phyloP scores from a whole-genome alignment of 2,888 invertebrate species.

The Oscheius sp. region DNA sequence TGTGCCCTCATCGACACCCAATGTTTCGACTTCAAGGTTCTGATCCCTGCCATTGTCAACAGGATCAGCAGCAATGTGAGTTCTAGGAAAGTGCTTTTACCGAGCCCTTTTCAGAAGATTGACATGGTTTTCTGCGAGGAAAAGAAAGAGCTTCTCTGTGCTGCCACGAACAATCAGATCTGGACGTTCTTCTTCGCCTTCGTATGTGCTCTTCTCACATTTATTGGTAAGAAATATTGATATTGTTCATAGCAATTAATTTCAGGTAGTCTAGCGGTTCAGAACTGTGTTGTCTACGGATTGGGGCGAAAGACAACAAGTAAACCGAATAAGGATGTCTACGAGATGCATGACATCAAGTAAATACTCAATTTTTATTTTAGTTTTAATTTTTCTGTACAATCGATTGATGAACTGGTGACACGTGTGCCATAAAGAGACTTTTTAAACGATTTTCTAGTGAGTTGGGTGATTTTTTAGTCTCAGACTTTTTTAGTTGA shows the following conservation, averaged over 20 bases:
- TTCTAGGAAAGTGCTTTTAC: not conserved
- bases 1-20: conserved; percentile 45
- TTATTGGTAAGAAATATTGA: conserved; percentile 26
- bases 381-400: no score
- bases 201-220: conserved; percentile 22
- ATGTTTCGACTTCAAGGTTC: conserved; percentile 50
- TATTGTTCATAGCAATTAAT: not conserved
- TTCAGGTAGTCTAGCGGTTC: conserved; percentile 30
- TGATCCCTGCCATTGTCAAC: conserved; percentile 42
- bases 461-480: no score
- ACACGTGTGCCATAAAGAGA: no score
- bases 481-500: no score
- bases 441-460: no score
- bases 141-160: conserved; percentile 41
- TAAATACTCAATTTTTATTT: not conserved
- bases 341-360: conserved; percentile 23
- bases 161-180: conserved; percentile 36
- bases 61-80: conserved; percentile 41
- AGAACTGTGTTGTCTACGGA: conserved; percentile 37
- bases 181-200: conserved; percentile 38
- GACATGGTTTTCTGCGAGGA: conserved; percentile 42
- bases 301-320: conserved; percentile 20
- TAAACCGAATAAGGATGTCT: conserved; percentile 19
- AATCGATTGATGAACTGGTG: no score
- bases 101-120: conserved; percentile 33